These are phyloP conservation scores for Catalaphyllia jardinei DNA, from an alignment of 64 coral and sea anemone species.

Conservation along the genomic window DNA sequence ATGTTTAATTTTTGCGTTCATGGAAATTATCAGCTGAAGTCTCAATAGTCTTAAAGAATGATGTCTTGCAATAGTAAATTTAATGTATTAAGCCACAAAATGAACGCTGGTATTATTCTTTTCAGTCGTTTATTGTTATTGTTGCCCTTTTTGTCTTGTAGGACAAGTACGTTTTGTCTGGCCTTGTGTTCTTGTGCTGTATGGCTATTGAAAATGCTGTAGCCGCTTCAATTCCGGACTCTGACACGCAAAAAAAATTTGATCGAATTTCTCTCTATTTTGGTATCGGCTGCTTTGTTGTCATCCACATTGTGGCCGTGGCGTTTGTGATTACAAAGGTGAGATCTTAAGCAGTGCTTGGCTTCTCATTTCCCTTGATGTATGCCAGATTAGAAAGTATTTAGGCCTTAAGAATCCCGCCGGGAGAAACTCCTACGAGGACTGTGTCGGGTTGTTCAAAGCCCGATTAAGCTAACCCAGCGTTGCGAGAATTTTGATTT, in stretches of 20 bases:
- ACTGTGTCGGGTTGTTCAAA: no score
- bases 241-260: slow-evolving; percentile 46
- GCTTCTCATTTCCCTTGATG: no score
- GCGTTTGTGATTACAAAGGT: slow-evolving; percentile 58
- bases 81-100: background rate
- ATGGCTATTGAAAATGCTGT: slow-evolving; percentile 79
- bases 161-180: slow-evolving; percentile 80
- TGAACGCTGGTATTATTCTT: background rate
- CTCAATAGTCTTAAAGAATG: no score
- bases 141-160: background rate
- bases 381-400: no score
- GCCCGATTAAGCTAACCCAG: no score
- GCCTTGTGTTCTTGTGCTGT: slow-evolving; percentile 56
- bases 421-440: no score
- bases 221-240: slow-evolving; percentile 24
- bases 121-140: no score
- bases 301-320: slow-evolving; percentile 54
- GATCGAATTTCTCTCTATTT: slow-evolving; percentile 68
- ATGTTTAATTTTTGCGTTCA: no score
- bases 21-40: no score
- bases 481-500: no score
- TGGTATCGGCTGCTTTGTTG: slow-evolving; percentile 45
- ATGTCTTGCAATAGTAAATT: no score
- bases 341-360: background rate
- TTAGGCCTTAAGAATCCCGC: no score